A percentile compares a stretch with the other conserved stretches of the same genome.
Conservation (phyloP, 2,113 vertebrate genomes). For the Benitochromis conjunctus region DNA sequence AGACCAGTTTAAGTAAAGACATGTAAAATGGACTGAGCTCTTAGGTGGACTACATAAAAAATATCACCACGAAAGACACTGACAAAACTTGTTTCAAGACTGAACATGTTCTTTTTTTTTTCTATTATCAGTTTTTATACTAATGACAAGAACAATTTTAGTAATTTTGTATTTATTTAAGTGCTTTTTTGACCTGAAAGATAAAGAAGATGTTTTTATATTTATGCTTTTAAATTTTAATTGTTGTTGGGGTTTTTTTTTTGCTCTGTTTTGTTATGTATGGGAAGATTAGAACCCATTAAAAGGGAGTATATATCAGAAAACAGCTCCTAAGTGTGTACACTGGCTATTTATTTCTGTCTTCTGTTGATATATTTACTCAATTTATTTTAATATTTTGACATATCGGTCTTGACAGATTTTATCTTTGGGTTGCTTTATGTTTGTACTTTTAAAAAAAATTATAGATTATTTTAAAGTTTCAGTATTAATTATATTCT, state of each 20-base stretch:
- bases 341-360: conserved; percentile 75
- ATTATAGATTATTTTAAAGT: conserved; percentile 55
- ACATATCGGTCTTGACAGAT: conserved; percentile 28
- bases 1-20: conserved; percentile 89
- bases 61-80: background rate
- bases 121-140: conserved; percentile 62
- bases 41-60: background rate
- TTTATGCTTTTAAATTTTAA: conserved; percentile 60
- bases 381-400: conserved; percentile 52
- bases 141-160: conserved; percentile 62
- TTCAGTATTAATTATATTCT: conserved; percentile 74
- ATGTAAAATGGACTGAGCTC: conserved; percentile 13
- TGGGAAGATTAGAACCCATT: conserved; percentile 35
- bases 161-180: conserved; percentile 77
- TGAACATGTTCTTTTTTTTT: conserved; percentile 43
- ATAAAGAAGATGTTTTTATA: conserved; percentile 72
- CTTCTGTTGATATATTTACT: conserved; percentile 63
- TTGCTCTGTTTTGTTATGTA: conserved; percentile 41
- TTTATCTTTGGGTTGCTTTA: conserved; percentile 28
- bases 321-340: conserved; percentile 49
- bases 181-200: conserved; percentile 58
- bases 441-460: conserved; percentile 53
- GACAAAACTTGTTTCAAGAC: conserved; percentile 30
- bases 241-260: background rate
- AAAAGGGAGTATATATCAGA: conserved; percentile 39